Evolutionary conservation across 2,888 invertebrate genomes (phyloP).

Genomic region (Cerceris rybyensis): DNA sequence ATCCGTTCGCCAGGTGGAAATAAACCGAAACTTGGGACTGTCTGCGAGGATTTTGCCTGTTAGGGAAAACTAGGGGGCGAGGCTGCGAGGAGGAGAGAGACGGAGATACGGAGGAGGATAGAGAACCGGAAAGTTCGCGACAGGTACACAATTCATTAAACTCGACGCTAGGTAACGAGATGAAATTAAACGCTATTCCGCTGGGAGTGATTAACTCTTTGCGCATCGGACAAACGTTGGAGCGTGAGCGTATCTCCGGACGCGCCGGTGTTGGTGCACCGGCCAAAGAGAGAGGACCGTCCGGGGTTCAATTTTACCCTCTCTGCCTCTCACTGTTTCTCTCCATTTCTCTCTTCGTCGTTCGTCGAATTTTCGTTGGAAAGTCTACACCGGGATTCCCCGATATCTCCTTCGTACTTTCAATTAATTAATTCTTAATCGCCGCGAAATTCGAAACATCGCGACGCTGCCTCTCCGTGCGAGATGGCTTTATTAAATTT

Average conservation of each 20-base stretch:
- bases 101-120: constrained; percentile 12
- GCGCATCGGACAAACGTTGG: constrained; percentile 2
- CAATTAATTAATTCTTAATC: too few relatives aligned
- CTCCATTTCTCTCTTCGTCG: too few relatives aligned
- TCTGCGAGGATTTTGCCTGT: constrained; percentile 1
- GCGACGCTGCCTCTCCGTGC: background rate
- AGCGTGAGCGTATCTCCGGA: background rate
- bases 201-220: constrained; percentile 46
- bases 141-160: constrained; percentile 52
- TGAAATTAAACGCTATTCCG: constrained; percentile 39
- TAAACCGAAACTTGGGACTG: constrained; percentile 40
- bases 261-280: background rate
- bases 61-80: background rate
- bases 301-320: too few relatives aligned
- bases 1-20: constrained; percentile 29
- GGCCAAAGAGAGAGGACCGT: too few relatives aligned
- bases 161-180: constrained; percentile 35
- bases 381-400: too few relatives aligned
- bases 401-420: too few relatives aligned
- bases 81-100: constrained; percentile 1
- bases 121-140: constrained; percentile 31
- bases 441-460: too few relatives aligned
- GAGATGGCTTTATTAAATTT: background rate
- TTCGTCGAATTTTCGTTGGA: too few relatives aligned
- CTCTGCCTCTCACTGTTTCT: too few relatives aligned